Conservation (phyloP, 2,113 vertebrate species). For the Sterrhoptilus dennistouni region DNA sequence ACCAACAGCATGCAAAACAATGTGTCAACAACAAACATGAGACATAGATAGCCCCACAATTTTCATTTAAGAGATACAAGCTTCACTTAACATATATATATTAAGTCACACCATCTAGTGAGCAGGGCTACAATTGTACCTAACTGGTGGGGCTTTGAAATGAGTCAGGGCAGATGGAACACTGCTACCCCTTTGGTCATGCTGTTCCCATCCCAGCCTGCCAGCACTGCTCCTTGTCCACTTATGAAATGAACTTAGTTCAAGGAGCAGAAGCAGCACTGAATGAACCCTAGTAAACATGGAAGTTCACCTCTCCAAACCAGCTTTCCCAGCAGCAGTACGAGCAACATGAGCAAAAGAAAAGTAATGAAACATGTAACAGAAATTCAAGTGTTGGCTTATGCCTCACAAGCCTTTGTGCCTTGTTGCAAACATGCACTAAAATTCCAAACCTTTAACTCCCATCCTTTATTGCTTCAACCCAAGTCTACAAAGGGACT, state of each 20-base stretch:
- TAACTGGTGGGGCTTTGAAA: background rate
- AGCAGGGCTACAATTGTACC: background rate
- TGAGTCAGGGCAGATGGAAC: background rate
- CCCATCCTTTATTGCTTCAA: background rate
- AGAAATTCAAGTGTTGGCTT: background rate
- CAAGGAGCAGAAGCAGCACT: background rate
- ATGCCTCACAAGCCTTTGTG: background rate
- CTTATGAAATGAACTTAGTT: background rate
- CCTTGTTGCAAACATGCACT: background rate
- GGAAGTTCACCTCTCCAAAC: background rate
- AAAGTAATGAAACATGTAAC: background rate
- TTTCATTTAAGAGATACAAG: background rate
- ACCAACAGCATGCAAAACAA: background rate
- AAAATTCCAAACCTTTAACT: background rate
- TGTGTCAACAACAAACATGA: background rate
- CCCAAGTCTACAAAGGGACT: background rate
- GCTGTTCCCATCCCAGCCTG: background rate
- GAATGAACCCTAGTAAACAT: background rate
- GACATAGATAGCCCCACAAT: background rate
- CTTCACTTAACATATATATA: background rate
- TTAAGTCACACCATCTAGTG: background rate
- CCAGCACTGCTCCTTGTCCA: background rate
- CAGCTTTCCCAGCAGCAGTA: background rate
- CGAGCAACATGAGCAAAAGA: background rate
- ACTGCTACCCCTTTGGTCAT: background rate